These are phyloP conservation scores for Cryptus viduatorius DNA, from an alignment of 2,888 invertebrate genomes.

Conservation along the genomic window DNA sequence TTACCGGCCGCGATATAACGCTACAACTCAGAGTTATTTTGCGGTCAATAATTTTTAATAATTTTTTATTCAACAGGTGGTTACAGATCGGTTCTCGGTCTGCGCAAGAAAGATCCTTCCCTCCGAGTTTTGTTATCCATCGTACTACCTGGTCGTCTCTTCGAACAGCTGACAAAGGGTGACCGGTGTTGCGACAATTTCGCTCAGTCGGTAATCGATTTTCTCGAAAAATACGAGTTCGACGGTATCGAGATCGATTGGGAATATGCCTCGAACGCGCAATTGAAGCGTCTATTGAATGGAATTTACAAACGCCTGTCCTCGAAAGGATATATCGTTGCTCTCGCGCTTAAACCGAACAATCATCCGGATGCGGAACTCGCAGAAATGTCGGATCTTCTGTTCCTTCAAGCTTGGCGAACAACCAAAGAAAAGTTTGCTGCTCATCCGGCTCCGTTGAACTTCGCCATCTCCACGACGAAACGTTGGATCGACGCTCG, in stretches of 20 bases:
- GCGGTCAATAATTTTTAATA: no score
- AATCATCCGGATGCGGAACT: slow-evolving; percentile 89
- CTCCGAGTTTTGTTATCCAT: slow-evolving; percentile 91
- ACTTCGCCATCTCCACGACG: slow-evolving; percentile 71
- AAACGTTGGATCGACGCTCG: slow-evolving; percentile 85
- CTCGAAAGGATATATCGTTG: slow-evolving; percentile 86
- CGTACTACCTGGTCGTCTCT: slow-evolving; percentile 87
- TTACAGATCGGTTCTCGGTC: slow-evolving; percentile 89
- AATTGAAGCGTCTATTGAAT: slow-evolving; percentile 87
- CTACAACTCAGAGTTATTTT: no score
- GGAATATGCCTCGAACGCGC: slow-evolving; percentile 85
- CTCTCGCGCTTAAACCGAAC: slow-evolving; percentile 88
- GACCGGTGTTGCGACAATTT: slow-evolving; percentile 86
- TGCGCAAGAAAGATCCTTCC: slow-evolving; percentile 89
- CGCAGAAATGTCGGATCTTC: slow-evolving; percentile 88
- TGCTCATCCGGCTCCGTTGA: slow-evolving; percentile 78
- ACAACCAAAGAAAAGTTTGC: slow-evolving; percentile 72
- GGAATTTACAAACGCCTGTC: slow-evolving; percentile 88
- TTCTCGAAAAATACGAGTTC: slow-evolving; percentile 90
- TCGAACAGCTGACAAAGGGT: slow-evolving; percentile 86
- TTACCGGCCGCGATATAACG: no score
- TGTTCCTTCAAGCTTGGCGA: slow-evolving; percentile 89
- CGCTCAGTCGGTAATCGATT: slow-evolving; percentile 88
- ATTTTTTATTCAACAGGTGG: slow-evolving; percentile 86
- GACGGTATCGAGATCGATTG: slow-evolving; percentile 93